A percentile compares a stretch with the other conserved stretches of the same genome.
phyloP scores from a whole-genome alignment of 1,140 invertebrate species.

The Hydropsyche tenuis region DNA sequence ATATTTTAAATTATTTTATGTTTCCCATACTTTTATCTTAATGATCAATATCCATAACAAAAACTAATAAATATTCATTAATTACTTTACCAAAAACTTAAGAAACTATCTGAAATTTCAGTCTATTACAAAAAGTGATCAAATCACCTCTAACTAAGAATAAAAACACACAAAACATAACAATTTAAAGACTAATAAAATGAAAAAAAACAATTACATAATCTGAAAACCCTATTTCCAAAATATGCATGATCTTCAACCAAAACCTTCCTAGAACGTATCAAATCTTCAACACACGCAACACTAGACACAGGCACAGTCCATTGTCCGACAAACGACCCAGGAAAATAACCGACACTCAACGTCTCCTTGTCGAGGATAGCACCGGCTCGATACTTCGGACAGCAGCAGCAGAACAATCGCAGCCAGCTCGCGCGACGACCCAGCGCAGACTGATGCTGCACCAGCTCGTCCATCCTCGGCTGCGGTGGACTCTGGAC shows the following conservation, averaged over 20 bases:
- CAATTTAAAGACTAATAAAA: too few relatives aligned
- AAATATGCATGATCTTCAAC: conserved; percentile 41
- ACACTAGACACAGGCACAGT: conserved; percentile 28
- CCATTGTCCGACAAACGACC: not conserved
- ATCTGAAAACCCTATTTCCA: conserved; percentile 49
- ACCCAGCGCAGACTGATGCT: not conserved
- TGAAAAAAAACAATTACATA: conserved; percentile 40
- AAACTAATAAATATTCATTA: too few relatives aligned
- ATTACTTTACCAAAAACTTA: too few relatives aligned
- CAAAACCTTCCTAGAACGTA: not conserved
- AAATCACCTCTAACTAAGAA: too few relatives aligned
- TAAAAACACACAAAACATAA: too few relatives aligned
- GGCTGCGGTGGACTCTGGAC: not conserved
- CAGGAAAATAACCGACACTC: not conserved
- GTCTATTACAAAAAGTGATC: too few relatives aligned
- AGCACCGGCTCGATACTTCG: not conserved
- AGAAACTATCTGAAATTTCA: too few relatives aligned
- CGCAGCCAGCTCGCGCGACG: not conserved
- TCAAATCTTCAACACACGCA: conserved; percentile 14
- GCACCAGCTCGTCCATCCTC: conserved; percentile 5
- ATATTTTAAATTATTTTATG: too few relatives aligned
- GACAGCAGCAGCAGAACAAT: not conserved
- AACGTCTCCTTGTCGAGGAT: not conserved
- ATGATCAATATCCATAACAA: too few relatives aligned
- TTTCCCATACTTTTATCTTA: too few relatives aligned